Evolutionary conservation across 2,888 invertebrate genomes (phyloP), one percentile per base, ranked within the genome.

Genomic region (Encarsia formosa): DNA sequence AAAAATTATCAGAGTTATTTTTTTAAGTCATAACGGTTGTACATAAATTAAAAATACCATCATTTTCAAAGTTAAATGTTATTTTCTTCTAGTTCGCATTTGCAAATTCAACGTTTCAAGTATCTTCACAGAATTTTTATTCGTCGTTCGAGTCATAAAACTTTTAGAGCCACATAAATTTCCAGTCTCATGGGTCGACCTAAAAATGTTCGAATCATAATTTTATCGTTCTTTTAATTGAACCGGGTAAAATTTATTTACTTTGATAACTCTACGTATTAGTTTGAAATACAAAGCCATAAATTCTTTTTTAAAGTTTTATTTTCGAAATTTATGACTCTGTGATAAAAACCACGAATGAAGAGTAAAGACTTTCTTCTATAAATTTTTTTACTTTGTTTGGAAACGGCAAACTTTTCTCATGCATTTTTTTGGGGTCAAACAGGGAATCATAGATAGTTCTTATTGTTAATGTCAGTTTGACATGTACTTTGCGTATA

Each of bases 171-270:
- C 48, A 29, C 35, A 48, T 54, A 54, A 54, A 54, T 54, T 51
- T 38, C 29, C 29, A 23, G 40, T 35, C 38, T 29, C 15, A 20
- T 18, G 32, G 22, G 29, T 18, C 41, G 34, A 52, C 39, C 51
- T 51, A 49, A 56, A 44, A 52, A 38, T 46, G 45, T 49, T 52
- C 29, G 38, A 56, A 56, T 52, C 51, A 46, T 52, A 52, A 56
- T 56, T 52, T 56, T 52, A 56, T 52, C 49, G 45, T 19, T 49
- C 45, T 46, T 56, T 56, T 56, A 52, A 56, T 56, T 52, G 52
- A 56, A 52, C 39, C 19, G n/a, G n/a, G 38, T 38, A 35, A 44
- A 52, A 56, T 56, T 49, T 56, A 52, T 56, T 49, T 49, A 56
- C 49, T 56, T 49, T 52, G 45, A 56, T 56, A 56, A 56, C 51